Percentiles rank a stretch among this genome's conserved stretches.
phyloP scores from a whole-genome alignment of 2,797 vertebrate genomes.

The Uromys caudimaculatus region DNA sequence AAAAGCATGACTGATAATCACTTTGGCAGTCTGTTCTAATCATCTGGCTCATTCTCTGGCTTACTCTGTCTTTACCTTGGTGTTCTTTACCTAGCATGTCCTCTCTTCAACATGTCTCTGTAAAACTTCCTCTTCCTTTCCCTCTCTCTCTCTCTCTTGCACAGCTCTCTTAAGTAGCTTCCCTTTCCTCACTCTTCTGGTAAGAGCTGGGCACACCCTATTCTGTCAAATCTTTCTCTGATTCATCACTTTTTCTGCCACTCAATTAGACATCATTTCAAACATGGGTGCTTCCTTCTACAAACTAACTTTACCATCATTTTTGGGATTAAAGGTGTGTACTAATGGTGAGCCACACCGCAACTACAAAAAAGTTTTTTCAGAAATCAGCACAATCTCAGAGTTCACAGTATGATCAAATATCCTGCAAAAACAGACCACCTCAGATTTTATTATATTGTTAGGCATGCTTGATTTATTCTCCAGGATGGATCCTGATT shows the following conservation, averaged over 20 bases:
- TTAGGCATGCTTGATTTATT: constrained; percentile 68
- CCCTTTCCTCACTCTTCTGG: background rate
- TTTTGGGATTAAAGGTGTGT: background rate
- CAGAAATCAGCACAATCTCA: background rate
- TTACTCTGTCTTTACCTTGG: background rate
- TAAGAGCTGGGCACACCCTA: background rate
- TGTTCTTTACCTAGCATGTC: background rate
- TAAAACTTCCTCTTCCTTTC: background rate
- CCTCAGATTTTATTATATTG: constrained; percentile 67
- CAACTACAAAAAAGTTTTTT: background rate
- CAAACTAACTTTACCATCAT: background rate
- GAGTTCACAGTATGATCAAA: background rate
- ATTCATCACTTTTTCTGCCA: background rate
- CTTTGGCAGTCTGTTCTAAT: background rate
- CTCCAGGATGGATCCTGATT: constrained; percentile 45
- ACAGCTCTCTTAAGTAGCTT: background rate
- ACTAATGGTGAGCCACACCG: background rate
- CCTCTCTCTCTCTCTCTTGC: background rate
- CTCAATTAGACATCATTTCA: background rate
- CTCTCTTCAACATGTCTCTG: background rate
- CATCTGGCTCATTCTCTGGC: background rate
- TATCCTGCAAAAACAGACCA: background rate
- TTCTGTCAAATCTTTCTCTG: background rate
- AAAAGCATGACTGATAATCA: constrained; percentile 20
- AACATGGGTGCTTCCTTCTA: background rate